A percentile compares a stretch with the other conserved stretches of the same genome.
phyloP scores from a whole-genome alignment of 2,797 vertebrate species.

The Acipenser ruthenus region DNA sequence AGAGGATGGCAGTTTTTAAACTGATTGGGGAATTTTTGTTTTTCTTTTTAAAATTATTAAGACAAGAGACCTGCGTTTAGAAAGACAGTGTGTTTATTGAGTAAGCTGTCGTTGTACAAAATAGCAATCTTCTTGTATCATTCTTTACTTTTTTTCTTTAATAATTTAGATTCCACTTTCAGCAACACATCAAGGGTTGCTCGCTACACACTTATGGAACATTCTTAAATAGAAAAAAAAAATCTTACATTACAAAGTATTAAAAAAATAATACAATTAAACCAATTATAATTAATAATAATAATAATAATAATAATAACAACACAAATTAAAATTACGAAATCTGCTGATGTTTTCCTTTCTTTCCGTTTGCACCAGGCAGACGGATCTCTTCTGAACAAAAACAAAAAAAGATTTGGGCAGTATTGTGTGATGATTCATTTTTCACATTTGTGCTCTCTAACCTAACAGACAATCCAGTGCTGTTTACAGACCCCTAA shows the following conservation, averaged over 20 bases:
- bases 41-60: too few relatives aligned
- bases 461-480: too few relatives aligned
- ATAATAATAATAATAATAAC: constrained; percentile 44
- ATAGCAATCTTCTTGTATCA: neutral
- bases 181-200: constrained; percentile 50
- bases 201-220: neutral
- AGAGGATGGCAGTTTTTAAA: too few relatives aligned
- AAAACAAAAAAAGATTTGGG: too few relatives aligned
- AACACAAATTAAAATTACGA: constrained; percentile 21
- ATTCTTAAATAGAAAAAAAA: constrained; percentile 16
- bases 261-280: constrained; percentile 34
- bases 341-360: too few relatives aligned
- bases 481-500: too few relatives aligned
- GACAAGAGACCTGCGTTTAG: neutral
- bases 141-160: constrained; percentile 31
- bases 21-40: too few relatives aligned
- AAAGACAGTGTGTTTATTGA: constrained; percentile 41
- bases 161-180: constrained; percentile 43
- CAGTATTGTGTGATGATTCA: too few relatives aligned
- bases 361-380: constrained; percentile 52
- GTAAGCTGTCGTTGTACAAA: constrained; percentile 38
- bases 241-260: constrained; percentile 34
- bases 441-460: too few relatives aligned
- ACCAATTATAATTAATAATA: constrained; percentile 38
- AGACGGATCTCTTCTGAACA: constrained; percentile 33